These are phyloP conservation scores for Aphelenchoides fujianensis DNA, from an alignment of 1,140 invertebrate species.

Conservation along the genomic window DNA sequence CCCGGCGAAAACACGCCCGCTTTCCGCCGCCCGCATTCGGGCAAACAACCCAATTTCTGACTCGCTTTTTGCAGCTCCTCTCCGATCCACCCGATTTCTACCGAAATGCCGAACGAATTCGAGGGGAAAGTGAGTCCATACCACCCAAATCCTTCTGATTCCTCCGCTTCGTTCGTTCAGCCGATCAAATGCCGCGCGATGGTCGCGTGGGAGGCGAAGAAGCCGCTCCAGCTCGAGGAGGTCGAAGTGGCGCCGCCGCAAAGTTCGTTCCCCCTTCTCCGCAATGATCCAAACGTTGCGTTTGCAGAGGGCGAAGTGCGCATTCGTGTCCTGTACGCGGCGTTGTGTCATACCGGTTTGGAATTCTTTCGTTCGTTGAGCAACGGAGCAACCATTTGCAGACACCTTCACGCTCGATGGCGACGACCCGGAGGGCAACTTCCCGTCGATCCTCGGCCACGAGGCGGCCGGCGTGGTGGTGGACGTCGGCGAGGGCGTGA, in stretches of 20 bases:
- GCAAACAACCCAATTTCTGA: too few relatives aligned
- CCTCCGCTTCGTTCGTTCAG: slow-evolving; percentile 25
- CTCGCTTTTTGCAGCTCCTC: too few relatives aligned
- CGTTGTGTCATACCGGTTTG: slow-evolving; percentile 95
- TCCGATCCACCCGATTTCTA: too few relatives aligned
- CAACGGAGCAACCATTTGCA: too few relatives aligned
- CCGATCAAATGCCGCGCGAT: slow-evolving; percentile 54
- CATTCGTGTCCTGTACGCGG: slow-evolving; percentile 68
- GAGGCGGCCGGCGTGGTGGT: slow-evolving; percentile 86
- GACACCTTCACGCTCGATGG: slow-evolving; percentile 73
- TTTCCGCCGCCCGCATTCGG: too few relatives aligned
- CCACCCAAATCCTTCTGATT: too few relatives aligned
- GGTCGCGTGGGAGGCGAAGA: slow-evolving; percentile 63
- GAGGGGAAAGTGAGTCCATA: slow-evolving; percentile 8
- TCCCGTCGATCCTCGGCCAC: slow-evolving; percentile 87
- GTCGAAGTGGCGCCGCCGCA: slow-evolving; percentile 91
- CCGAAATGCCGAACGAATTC: not conserved
- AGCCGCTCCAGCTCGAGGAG: slow-evolving; percentile 81
- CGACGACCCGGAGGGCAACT: slow-evolving; percentile 85
- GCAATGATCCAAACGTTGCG: too few relatives aligned
- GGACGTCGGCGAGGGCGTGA: slow-evolving; percentile 67
- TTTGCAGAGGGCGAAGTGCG: slow-evolving; percentile 68
- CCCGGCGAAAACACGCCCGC: too few relatives aligned
- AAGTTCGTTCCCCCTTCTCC: slow-evolving; percentile 26
- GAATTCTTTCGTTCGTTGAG: too few relatives aligned